Evolutionary conservation across 2,888 invertebrate species (phyloP).

Genomic region (Machimus atricapillus): DNA sequence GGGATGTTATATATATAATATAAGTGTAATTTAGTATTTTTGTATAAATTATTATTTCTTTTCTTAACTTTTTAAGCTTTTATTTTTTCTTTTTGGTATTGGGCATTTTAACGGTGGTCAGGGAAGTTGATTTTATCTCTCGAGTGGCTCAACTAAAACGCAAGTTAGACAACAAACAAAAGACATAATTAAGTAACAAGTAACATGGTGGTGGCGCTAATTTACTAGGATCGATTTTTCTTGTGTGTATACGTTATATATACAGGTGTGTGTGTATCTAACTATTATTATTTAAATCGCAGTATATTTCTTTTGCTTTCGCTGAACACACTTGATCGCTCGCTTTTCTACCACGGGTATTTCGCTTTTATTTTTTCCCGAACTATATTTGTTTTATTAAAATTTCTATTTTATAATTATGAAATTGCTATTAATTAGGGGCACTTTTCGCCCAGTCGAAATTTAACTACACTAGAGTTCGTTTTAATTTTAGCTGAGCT

Average conservation of each 20-base stretch:
- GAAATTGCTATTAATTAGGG: not conserved
- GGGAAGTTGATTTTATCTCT: not conserved
- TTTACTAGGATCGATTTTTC: constrained; percentile 37
- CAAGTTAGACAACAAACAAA: constrained; percentile 32
- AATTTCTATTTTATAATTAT: not conserved
- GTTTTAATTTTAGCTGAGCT: not conserved
- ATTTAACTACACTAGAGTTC: not conserved
- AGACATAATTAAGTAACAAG: constrained; percentile 39
- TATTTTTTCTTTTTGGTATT: constrained; percentile 45
- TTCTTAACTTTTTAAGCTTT: not conserved
- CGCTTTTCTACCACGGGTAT: not conserved
- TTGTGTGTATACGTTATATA: constrained; percentile 24
- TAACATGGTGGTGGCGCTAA: constrained; percentile 36
- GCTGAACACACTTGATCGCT: constrained; percentile 41
- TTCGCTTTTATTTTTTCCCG: not conserved
- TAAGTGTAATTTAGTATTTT: not conserved
- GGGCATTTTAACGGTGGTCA: constrained; percentile 31
- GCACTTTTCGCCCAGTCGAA: not conserved
- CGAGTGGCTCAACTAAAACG: not conserved
- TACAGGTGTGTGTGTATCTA: constrained; percentile 39
- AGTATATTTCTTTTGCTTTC: not conserved
- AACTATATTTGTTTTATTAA: constrained; percentile 1
- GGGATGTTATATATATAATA: not conserved
- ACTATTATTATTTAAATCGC: constrained; percentile 22
- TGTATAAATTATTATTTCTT: not conserved